These are phyloP conservation scores for Heliconius eleuchia DNA, from an alignment of 1,140 invertebrate species.

Conservation along the genomic window DNA sequence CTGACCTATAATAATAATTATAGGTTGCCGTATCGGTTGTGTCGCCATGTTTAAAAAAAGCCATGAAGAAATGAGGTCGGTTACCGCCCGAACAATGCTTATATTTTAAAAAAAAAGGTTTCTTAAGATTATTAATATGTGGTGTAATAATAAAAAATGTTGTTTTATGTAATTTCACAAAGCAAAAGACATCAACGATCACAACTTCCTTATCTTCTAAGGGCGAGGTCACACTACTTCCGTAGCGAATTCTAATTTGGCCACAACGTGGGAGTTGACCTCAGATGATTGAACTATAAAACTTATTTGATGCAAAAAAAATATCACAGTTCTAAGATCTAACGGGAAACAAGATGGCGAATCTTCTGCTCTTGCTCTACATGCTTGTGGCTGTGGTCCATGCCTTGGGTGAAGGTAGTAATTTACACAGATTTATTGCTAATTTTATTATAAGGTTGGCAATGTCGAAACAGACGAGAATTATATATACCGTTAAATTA, in stretches of 20 bases:
- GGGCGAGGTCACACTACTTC: conserved; percentile 49
- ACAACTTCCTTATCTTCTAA: conserved; percentile 48
- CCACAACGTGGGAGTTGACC: conserved; percentile 61
- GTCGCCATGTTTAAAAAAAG: not conserved
- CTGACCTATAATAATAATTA: not conserved
- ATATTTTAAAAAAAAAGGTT: not conserved
- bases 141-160: not conserved
- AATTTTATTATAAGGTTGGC: conserved; percentile 11
- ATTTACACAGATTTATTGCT: conserved; percentile 45
- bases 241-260: conserved; percentile 60
- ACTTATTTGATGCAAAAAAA: conserved; percentile 50
- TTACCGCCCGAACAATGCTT: not conserved
- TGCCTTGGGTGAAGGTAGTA: conserved; percentile 55
- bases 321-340: conserved; percentile 41
- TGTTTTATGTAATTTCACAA: not conserved
- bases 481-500: conserved; percentile 48
- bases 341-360: conserved; percentile 53
- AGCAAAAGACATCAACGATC: conserved; percentile 17
- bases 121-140: not conserved
- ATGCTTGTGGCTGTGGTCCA: conserved; percentile 40
- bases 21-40: not conserved
- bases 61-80: not conserved
- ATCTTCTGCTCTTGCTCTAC: conserved; percentile 46
- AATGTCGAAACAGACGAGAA: not conserved
- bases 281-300: conserved; percentile 63